Percentiles rank a stretch among this genome's conserved stretches.
phyloP scores from a whole-genome alignment of 2,888 invertebrate genomes.

The Cerastis leucographa region DNA sequence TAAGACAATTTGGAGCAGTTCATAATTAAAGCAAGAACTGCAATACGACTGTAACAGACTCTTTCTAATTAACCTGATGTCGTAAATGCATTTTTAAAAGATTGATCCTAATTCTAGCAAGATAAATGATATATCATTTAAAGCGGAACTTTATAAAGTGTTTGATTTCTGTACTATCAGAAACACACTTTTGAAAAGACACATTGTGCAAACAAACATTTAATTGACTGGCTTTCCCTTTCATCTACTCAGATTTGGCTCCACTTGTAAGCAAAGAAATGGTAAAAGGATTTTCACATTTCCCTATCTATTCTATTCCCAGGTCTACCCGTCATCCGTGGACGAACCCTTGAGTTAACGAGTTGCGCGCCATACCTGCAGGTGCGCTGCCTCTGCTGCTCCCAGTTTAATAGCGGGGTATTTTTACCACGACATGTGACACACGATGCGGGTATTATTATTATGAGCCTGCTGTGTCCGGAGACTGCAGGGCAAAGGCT shows the following conservation, averaged over 20 bases:
- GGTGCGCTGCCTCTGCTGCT: slow-evolving; percentile 66
- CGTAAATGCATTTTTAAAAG: neutral
- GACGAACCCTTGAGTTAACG: slow-evolving; percentile 82
- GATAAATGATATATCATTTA: neutral
- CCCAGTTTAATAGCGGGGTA: slow-evolving; percentile 42
- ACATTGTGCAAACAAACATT: neutral
- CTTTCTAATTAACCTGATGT: neutral
- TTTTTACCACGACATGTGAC: slow-evolving; percentile 54
- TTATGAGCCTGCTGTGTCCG: no score
- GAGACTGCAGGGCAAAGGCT: no score
- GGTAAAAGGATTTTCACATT: neutral
- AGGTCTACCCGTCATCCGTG: slow-evolving; percentile 70
- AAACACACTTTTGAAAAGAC: neutral
- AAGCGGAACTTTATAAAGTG: no score
- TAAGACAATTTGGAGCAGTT: neutral
- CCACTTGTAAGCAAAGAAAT: neutral
- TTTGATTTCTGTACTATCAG: neutral
- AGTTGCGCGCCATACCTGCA: slow-evolving; percentile 76
- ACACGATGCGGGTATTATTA: neutral
- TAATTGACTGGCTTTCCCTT: neutral
- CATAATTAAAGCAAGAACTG: no score
- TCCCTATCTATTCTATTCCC: slow-evolving; percentile 15
- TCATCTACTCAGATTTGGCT: neutral
- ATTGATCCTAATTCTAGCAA: neutral
- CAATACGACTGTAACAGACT: neutral